phyloP scores from a whole-genome alignment of 2,797 vertebrate genomes.

The Eulemur coronatus region DNA sequence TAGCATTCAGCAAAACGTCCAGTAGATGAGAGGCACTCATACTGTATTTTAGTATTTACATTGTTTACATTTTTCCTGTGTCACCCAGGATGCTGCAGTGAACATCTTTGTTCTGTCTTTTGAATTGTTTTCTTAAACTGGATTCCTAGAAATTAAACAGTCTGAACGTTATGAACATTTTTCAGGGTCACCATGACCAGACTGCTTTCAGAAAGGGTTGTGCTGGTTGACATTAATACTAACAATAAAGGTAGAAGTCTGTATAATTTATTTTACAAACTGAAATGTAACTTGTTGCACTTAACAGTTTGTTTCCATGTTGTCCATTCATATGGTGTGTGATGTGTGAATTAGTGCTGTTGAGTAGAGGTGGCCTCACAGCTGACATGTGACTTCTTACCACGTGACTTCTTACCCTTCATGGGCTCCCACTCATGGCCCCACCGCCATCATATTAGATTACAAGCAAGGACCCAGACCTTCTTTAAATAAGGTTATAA shows the following conservation, averaged over 20 bases:
- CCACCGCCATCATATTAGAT: fast-evolving
- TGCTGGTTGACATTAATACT: background rate
- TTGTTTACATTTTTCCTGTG: background rate
- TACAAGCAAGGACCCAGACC: background rate
- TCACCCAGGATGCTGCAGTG: background rate
- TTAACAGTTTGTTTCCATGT: background rate
- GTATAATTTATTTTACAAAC: background rate
- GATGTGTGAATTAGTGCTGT: background rate
- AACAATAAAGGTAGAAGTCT: background rate
- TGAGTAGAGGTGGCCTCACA: fast-evolving
- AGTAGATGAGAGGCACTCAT: background rate
- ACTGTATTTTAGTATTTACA: background rate
- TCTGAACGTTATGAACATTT: background rate
- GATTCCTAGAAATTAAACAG: background rate
- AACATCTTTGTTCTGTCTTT: background rate
- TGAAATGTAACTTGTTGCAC: background rate
- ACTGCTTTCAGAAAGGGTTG: background rate
- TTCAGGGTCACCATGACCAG: background rate
- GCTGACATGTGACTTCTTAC: background rate
- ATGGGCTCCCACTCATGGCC: fast-evolving
- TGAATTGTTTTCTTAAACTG: background rate
- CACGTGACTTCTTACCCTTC: background rate
- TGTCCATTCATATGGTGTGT: background rate
- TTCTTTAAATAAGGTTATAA: background rate
- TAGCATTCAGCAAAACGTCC: background rate